Evolutionary conservation across 2,888 invertebrate species (phyloP).

Genomic region (Zaprionus bogoriensis): DNA sequence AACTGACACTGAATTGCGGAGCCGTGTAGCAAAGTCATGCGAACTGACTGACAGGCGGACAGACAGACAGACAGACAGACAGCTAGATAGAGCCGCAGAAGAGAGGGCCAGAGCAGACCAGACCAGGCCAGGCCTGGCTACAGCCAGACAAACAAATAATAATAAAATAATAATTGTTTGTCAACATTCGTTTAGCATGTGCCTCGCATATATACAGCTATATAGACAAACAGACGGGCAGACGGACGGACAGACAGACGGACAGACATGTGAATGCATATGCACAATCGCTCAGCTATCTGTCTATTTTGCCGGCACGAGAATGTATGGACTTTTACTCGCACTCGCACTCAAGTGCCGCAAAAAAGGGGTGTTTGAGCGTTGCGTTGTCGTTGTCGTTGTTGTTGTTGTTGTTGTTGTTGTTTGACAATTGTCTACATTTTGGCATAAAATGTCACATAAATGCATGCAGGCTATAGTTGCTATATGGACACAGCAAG

Average conservation of each 20-base stretch:
- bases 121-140: constrained; percentile 5
- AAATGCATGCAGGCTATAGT: constrained; percentile 1
- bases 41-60: constrained; percentile 52
- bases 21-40: constrained; percentile 58
- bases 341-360: constrained; percentile 30
- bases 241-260: neutral
- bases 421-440: constrained; percentile 73
- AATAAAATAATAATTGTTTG: constrained; percentile 80
- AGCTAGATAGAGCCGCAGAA: constrained; percentile 32
- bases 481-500: neutral
- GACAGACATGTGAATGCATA: neutral
- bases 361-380: constrained; percentile 65
- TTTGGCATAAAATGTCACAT: constrained; percentile 66
- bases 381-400: constrained; percentile 6
- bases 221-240: neutral
- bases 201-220: constrained; percentile 48
- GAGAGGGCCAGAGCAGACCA: neutral
- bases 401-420: constrained; percentile 73
- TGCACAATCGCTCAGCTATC: neutral
- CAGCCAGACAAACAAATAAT: constrained; percentile 74
- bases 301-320: neutral
- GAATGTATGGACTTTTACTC: neutral
- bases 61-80: constrained; percentile 30
- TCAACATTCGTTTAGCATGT: constrained; percentile 80
- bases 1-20: constrained; percentile 55